These are phyloP conservation scores for Eupeodes corollae DNA, from an alignment of 1,140 invertebrate species.

Conservation along the genomic window DNA sequence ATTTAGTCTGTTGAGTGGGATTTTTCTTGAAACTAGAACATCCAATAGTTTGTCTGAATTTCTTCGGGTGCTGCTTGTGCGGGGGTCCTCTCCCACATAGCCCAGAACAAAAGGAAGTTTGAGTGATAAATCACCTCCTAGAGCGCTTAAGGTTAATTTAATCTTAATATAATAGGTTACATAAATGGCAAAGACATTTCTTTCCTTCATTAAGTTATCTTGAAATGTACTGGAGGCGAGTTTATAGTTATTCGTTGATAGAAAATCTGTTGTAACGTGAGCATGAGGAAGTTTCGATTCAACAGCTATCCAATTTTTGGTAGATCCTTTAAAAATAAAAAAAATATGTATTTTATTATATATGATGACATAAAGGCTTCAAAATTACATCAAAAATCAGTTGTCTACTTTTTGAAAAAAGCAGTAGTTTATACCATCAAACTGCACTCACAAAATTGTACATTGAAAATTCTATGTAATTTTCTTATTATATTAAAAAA, in stretches of 20 bases:
- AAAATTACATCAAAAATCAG: too few relatives aligned
- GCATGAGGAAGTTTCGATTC: background rate
- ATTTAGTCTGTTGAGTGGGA: too few relatives aligned
- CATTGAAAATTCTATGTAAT: too few relatives aligned
- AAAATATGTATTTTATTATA: background rate
- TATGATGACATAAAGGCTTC: too few relatives aligned
- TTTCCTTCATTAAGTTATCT: conserved; percentile 39
- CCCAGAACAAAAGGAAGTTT: conserved; percentile 60
- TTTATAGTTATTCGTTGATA: background rate
- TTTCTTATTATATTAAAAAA: too few relatives aligned
- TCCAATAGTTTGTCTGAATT: too few relatives aligned
- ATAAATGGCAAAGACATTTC: conserved; percentile 73
- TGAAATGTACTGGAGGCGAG: background rate
- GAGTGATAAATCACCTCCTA: conserved; percentile 59
- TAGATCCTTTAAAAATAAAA: background rate
- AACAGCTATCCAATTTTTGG: conserved; percentile 3
- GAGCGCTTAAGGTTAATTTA: conserved; percentile 56
- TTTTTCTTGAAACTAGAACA: too few relatives aligned
- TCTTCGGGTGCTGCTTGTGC: too few relatives aligned
- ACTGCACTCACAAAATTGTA: too few relatives aligned
- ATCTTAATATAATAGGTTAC: conserved; percentile 77
- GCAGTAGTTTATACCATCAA: too few relatives aligned
- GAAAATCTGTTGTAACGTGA: too few relatives aligned
- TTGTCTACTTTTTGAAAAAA: too few relatives aligned
- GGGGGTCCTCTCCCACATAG: background rate